A percentile compares a stretch with the other conserved stretches of the same genome.
phyloP scores from a whole-genome alignment of 2,113 vertebrate species.

The Gallinago undulata region DNA sequence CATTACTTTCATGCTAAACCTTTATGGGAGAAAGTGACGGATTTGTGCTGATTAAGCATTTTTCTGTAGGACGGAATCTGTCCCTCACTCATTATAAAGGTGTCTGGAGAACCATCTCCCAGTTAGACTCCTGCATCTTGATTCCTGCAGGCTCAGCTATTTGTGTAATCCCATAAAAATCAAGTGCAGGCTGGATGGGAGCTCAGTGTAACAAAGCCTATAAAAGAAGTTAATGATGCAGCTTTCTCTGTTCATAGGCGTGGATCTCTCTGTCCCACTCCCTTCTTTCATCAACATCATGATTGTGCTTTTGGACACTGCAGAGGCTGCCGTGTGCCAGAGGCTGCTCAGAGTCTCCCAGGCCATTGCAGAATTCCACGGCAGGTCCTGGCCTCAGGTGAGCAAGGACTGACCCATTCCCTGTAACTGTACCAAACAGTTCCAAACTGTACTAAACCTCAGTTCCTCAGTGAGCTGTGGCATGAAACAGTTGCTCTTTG shows the following conservation, averaged over 20 bases:
- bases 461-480: not conserved
- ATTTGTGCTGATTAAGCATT: not conserved
- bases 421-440: not conserved
- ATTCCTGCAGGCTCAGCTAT: not conserved
- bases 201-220: not conserved
- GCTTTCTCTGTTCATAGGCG: not conserved
- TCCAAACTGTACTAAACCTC: not conserved
- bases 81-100: not conserved
- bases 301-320: not conserved
- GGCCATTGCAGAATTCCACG: not conserved
- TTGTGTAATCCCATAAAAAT: not conserved
- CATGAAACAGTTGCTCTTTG: not conserved
- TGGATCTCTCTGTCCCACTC: not conserved
- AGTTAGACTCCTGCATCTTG: not conserved
- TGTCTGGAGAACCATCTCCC: not conserved
- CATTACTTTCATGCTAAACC: not conserved
- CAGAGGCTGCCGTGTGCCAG: not conserved
- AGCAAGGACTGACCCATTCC: not conserved
- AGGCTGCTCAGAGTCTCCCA: not conserved
- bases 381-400: not conserved
- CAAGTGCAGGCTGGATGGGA: not conserved
- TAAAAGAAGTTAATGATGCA: not conserved
- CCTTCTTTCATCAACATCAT: not conserved
- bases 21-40: not conserved
- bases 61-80: not conserved